Base-by-base conservation (phyloP, 2,113 vertebrate species). In the Crotalus horridus region DNA sequence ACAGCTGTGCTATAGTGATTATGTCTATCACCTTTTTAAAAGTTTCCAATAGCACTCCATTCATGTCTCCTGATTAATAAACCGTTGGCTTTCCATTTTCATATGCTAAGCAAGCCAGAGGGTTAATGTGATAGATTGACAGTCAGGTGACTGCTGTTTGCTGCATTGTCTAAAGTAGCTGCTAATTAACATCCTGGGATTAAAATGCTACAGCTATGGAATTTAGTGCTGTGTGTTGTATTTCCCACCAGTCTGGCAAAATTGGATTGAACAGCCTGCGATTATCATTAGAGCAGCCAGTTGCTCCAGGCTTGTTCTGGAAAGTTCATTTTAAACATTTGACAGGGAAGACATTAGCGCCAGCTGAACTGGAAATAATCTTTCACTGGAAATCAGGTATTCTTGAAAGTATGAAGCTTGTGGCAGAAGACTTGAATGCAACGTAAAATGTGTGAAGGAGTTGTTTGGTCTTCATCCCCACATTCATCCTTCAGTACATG, bases 291-390 rank as follows among this genome's bases (percentile, higher is more conserved):
- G 51, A 43, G 26, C 51, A 81, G 61, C 87, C 20, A 74, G 87
- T 89, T 81, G 87, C 87, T 81, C 43, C 33, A 81, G 87, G 61
- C 61, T 81, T 89, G 53, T 54, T 56, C 59, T 89, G 39, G 61
- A 81, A 92, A 92, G 91, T 92, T 92, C 53, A 56, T 92, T 92
- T 92, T 89, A 92, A 92, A 53, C 61, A 12, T 92, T 92, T 92
- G 91, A 92, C 87, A 89, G 53, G 61, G 64, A 81, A 56, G 51
- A 81, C 87, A 85, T 92, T 89, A 92, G 15, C 46, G 55, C 61
- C 61, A 92, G 26, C 26, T 81, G 53, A 92, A 89, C 33, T 85
- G 87, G 74, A 81, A 92, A 92, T 89, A 56, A 89, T 81, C 3
- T 92, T 89, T 92, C 87, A 92, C 33, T 92, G 87, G 9, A 89